Conservation (phyloP, 2,113 vertebrate genomes). For the Microcebus murinus region DNA sequence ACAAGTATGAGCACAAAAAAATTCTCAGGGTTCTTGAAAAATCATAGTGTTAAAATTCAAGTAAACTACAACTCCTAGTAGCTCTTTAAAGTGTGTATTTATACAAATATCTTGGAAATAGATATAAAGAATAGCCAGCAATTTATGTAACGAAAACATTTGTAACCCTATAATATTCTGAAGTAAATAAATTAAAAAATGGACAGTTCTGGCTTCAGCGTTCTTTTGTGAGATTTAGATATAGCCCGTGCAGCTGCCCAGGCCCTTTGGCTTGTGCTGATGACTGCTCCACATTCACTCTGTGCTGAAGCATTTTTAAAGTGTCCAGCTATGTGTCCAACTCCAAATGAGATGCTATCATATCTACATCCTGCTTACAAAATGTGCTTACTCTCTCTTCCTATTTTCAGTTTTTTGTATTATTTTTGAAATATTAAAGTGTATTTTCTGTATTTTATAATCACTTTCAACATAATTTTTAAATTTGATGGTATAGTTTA, state of each 20-base stretch:
- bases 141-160: no score
- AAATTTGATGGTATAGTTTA: background rate
- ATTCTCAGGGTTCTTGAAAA: background rate
- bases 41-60: background rate
- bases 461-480: background rate
- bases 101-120: background rate
- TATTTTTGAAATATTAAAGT: background rate
- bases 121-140: background rate
- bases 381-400: background rate
- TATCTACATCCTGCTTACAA: background rate
- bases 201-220: background rate
- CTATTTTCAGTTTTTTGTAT: background rate
- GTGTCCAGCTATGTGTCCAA: accelerated
- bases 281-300: no score
- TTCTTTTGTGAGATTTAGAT: background rate
- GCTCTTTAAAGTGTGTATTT: background rate
- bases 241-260: accelerated
- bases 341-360: background rate
- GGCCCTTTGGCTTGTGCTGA: accelerated
- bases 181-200: no score
- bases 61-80: background rate
- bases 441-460: background rate
- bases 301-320: background rate
- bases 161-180: no score
- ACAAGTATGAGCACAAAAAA: background rate